Base-by-base conservation (phyloP, 2,113 vertebrate genomes). In the Daubentonia madagascariensis region DNA sequence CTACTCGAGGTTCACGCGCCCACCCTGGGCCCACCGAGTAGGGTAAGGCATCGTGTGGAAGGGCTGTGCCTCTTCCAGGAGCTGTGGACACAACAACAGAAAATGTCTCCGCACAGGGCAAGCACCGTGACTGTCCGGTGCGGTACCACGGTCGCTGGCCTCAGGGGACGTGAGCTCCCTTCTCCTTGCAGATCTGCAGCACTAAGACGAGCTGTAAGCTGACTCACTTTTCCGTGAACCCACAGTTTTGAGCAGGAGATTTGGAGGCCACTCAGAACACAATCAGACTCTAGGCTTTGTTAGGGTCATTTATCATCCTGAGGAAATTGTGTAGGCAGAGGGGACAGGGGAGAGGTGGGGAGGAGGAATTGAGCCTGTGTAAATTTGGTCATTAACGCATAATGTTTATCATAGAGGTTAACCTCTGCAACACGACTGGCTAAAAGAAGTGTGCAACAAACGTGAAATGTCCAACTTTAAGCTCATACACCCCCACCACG, bases 131-230 rank as follows among this genome's bases (percentile, higher is more conserved):
- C 67, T 4, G 1, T 13, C 10, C 30, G 45, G 59, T 0, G 35
- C 0, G 0, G 52, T 13, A 4, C 40, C 1, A 8, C 6, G 2
- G 48, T 5, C 7, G 3, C 59, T 5, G 50, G 25, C 57, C 85
- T 61, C 30, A 0, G 1, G 22, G 28, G 8, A 1, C 10, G 10
- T 6, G 28, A 35, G 1, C 30, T 70, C 35, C 79, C 72, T 54
- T 73, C 52, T 84, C 59, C 63, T 48, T 12, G 28, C 28, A 81
- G 73, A 45, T 54, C 22, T 2, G 1, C 65, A 14, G 35, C 70
- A 8, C 79, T n/a, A 25, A 30, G 20, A 35, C 25, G 50, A 37
- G 10, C 43, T 17, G 0, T 1, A 5, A 32, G 52, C 50, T 14
- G 20, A 30, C 65, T 65, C 16, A 13, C 68, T 40, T 40, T 61